Base-by-base conservation (phyloP, 1,140 invertebrate species). In the Orussus abietinus region DNA sequence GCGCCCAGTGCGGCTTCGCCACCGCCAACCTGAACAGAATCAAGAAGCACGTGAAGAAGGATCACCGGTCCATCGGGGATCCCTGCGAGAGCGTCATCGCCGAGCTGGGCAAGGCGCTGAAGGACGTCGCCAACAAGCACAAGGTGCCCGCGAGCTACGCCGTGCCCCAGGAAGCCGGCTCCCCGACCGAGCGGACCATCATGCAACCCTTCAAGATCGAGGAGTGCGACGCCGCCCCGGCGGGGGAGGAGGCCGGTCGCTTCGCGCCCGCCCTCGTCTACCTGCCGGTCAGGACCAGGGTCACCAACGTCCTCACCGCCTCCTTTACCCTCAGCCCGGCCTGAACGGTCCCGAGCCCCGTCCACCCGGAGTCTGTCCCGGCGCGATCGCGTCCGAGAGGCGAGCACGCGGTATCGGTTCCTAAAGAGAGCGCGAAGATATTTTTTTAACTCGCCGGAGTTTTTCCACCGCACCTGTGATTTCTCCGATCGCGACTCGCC, bases 291-390 rank as follows among this genome's bases (percentile, higher is more conserved):
- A 83, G 85, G 49, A 82, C 88, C 51, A 84, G 88, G 64, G 80
- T 93, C 48, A 84, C 80, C 53, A 81, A 84, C 57, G 80, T 84
- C 42, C 77, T 92, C 51, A 90, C 88, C 42, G 84, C 92, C 38
- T 92, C 90, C 62, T 93, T 96, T 66, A 91, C 84, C 53, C 83
- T 96, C 36, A 94, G 88, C 57, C 92, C 92, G 45, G 88, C 90
- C 74, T 92, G 62, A 72, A 46, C 34, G n/a, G 25, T 22, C 5
- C 17, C 15, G 15, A 42, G 12, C 28, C 44, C 30, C 37, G 12
- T 32, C n/a, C n/a, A n/a, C n/a, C n/a, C n/a, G n/a, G n/a, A n/a
- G n/a, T n/a, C n/a, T n/a, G n/a, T 28, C 6, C 11, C 9, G 18
- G 6, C 20, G 28, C 28, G 32, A 31, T 46, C 45, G 45, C 46